Conservation (phyloP, 1,140 invertebrate genomes). For the Potamilus streckersoni region DNA sequence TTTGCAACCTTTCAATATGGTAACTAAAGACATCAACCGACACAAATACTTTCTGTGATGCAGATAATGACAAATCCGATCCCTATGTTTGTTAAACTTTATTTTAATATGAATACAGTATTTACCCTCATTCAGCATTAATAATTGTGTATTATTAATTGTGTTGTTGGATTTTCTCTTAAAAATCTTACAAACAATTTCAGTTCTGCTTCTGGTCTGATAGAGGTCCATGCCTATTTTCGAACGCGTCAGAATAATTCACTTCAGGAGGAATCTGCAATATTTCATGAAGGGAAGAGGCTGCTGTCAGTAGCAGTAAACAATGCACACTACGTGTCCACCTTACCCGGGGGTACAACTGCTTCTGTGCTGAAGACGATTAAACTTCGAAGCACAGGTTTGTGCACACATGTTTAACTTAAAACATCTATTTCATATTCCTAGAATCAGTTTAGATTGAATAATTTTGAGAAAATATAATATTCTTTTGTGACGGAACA, state of each 20-base stretch:
- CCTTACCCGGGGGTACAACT: conserved; percentile 41
- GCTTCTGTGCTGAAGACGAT: conserved; percentile 35
- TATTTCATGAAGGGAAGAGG: conserved; percentile 31
- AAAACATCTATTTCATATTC: background rate
- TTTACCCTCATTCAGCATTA: too few relatives aligned
- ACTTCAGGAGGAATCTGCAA: conserved; percentile 26
- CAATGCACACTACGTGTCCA: conserved; percentile 31
- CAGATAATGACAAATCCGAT: too few relatives aligned
- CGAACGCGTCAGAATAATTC: conserved; percentile 25
- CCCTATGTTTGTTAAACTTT: too few relatives aligned
- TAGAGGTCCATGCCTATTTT: conserved; percentile 42
- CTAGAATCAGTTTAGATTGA: background rate
- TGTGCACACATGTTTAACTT: background rate
- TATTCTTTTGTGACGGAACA: too few relatives aligned
- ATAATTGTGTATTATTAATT: too few relatives aligned
- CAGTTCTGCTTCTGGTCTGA: conserved; percentile 25
- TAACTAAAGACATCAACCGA: too few relatives aligned
- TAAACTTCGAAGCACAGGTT: conserved; percentile 45
- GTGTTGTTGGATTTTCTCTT: background rate
- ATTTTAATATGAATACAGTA: too few relatives aligned
- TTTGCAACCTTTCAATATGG: too few relatives aligned
- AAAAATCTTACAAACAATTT: background rate
- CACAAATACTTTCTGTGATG: too few relatives aligned
- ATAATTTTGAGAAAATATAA: too few relatives aligned
- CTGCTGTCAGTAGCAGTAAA: conserved; percentile 30